Base-by-base conservation (phyloP, 92 coral and sea anemone genomes). In the Chrysogorgia sp. region DNA sequence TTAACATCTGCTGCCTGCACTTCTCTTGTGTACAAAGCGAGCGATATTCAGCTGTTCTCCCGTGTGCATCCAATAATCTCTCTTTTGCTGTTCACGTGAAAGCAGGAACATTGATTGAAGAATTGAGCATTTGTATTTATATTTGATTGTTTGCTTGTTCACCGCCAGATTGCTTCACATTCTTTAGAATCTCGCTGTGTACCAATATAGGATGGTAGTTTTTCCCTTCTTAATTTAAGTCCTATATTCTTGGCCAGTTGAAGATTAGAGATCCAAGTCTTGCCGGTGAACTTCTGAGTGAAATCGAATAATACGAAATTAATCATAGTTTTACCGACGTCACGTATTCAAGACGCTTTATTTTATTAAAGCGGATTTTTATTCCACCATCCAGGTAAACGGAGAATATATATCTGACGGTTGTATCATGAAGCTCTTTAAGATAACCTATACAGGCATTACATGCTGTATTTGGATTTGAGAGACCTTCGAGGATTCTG, bases 361-460 rank as follows among this genome's bases (percentile, higher is more conserved):
- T 65, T 40, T 65, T 65, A 20, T 40, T 34, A 40, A 65, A 65
- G 14, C 5, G 52, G 15, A 52, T 34, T 30, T 37, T 65, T 26
- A 65, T 19, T 37, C 72, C 72, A 20, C 72, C 72, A 26, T 65
- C 53, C 8, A 65, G 21, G 31, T 35, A n/a, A 65, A 40, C 72
- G 10, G 72, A 34, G 29, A 65, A 65, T n/a, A 40, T 65, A 34
- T 65, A 26, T 37, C 15, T 26, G 37, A 65, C 31, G 37, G 72
- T 52, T 65, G 15, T 4, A 20, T 40, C 55, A 35, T 65, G 72
- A 37, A 65, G 55, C 28, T 34, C 52, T 34, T 40, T 0, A 33
- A 65, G 52, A 33, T 65, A 65, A 21, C 20, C 28, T 29, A 23
- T 7, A 28, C 53, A 65, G 23, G 22, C 72, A 49, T 28, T 37